Evolutionary conservation across 2,888 invertebrate species (phyloP), one percentile per base, ranked within the genome.

Genomic region (Eudasyphora cyanicolor): DNA sequence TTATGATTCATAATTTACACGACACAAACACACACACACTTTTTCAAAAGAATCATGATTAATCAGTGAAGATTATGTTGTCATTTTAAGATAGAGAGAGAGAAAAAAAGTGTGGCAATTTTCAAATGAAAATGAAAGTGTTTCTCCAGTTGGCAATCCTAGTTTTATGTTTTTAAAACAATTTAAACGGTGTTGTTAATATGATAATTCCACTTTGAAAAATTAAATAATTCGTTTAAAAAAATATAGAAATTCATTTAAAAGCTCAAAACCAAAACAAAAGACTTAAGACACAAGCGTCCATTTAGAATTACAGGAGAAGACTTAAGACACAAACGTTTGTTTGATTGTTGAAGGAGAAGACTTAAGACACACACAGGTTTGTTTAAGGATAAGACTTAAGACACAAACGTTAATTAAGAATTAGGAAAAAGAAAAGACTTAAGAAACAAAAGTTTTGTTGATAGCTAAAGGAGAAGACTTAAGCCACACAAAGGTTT

Each of bases 321-420:
- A 79, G 75, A 75, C 60, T 79, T 70, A 71, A 64, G 27, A 35
- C 60, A 71, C 10, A 62, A 70, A 75, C 74, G 54, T 54, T 35
- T 69, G 27, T 67, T 32, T 8, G 32, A 32, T 32, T n/a, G n/a
- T n/a, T n/a, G n/a, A n/a, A n/a, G n/a, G n/a, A n/a, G n/a, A n/a
- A n/a, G n/a, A n/a, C n/a, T n/a, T n/a, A n/a, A n/a, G n/a, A n/a
- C 32, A 32, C 32, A 32, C 32, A 32, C 8, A 32, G n/a, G n/a
- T n/a, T n/a, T n/a, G n/a, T n/a, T n/a, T n/a, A n/a, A 38, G 70
- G 69, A 69, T 70, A 79, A 79, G 75, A 75, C 60, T 79, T 70
- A 71, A 64, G 27, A 35, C 60, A 71, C 10, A 62, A 70, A 75
- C 74, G 54, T 54, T 35, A 60, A 32, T 67, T n/a, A n/a, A n/a